phyloP scores from a whole-genome alignment of 2,797 vertebrate species.

The Falco peregrinus region DNA sequence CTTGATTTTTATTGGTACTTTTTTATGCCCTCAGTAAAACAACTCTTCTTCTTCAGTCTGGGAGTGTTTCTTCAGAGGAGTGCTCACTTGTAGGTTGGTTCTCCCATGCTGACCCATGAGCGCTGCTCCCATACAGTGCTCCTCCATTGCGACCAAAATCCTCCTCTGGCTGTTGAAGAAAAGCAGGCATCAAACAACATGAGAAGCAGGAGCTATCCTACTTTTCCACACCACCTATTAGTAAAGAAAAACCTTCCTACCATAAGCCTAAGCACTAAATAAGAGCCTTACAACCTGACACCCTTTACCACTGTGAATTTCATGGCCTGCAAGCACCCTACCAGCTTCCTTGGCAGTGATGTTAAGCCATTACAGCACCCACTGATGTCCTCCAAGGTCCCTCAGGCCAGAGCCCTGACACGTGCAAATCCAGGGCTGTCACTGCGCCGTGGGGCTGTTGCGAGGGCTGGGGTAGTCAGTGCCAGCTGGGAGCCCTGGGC shows the following conservation, averaged over 20 bases:
- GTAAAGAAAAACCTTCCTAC: not conserved
- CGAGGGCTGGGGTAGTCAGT: not conserved
- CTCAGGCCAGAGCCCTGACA: not conserved
- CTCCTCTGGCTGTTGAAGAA: not conserved
- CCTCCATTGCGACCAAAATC: not conserved
- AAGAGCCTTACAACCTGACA: not conserved
- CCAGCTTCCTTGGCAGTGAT: not conserved
- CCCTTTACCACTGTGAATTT: not conserved
- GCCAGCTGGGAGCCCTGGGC: not conserved
- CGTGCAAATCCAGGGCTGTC: accelerated
- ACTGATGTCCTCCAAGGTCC: accelerated
- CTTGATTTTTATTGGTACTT: not conserved
- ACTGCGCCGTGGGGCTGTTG: accelerated
- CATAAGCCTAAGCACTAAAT: not conserved
- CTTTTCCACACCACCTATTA: not conserved
- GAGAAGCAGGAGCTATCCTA: not conserved
- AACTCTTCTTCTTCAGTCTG: not conserved
- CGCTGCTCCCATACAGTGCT: not conserved
- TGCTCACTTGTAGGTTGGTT: accelerated
- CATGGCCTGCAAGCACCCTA: not conserved
- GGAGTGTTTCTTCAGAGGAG: not conserved
- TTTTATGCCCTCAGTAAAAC: not conserved
- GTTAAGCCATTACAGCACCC: not conserved
- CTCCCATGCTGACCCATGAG: accelerated
- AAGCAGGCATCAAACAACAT: not conserved